These are phyloP conservation scores for Mionectes macconnelli DNA, from an alignment of 2,113 vertebrate species.

Conservation along the genomic window DNA sequence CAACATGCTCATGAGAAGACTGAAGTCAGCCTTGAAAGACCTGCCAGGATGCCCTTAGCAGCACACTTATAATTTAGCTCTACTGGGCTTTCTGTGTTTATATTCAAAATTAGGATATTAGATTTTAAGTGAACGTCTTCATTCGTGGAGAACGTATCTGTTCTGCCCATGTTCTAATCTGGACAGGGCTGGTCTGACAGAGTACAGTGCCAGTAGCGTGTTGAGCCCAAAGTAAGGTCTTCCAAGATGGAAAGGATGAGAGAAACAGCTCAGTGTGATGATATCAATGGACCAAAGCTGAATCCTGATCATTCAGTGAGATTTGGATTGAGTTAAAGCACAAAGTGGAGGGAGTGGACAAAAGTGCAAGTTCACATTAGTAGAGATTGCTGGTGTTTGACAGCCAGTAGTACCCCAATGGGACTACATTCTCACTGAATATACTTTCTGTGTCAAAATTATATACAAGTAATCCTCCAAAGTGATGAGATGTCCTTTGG, in stretches of 20 bases:
- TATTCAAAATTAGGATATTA: not conserved
- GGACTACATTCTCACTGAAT: not conserved
- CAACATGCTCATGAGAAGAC: accelerated
- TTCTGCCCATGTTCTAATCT: not conserved
- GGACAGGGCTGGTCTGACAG: not conserved
- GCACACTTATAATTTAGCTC: not conserved
- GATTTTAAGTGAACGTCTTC: not conserved
- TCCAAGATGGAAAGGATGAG: not conserved
- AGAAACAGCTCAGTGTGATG: not conserved
- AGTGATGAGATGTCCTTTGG: not conserved
- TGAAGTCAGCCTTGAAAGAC: not conserved
- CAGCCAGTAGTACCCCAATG: not conserved
- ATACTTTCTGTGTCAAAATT: not conserved
- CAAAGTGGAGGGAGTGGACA: not conserved
- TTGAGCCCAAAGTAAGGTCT: not conserved
- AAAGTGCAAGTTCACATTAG: not conserved
- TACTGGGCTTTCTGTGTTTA: not conserved
- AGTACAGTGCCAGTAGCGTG: not conserved
- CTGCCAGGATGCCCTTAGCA: not conserved
- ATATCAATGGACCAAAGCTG: not conserved
- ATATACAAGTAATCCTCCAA: not conserved
- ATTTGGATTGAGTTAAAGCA: not conserved
- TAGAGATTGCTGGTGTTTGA: not conserved
- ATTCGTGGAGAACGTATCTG: not conserved
- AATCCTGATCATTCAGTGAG: not conserved